Conservation (phyloP, 2,888 invertebrate genomes). For the Suillia variegata region DNA sequence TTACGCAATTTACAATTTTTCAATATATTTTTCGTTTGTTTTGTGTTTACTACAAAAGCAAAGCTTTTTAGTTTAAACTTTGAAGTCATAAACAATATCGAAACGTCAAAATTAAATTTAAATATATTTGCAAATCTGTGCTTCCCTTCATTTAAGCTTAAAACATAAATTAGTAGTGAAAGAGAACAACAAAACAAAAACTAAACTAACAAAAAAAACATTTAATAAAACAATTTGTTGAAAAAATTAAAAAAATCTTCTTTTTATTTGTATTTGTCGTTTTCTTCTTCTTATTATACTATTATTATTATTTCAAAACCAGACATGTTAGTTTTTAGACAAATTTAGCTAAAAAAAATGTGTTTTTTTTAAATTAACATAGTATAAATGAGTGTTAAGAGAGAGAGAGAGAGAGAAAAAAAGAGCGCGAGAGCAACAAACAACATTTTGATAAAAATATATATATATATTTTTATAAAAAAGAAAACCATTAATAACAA, state of each 20-base stretch:
- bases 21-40: background rate
- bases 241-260: constrained; percentile 14
- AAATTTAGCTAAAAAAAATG: too few species aligned
- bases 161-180: constrained; percentile 55
- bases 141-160: constrained; percentile 57
- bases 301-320: too few species aligned
- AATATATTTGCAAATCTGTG: constrained; percentile 48
- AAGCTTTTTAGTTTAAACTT: constrained; percentile 22
- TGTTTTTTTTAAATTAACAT: too few species aligned
- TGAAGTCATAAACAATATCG: background rate
- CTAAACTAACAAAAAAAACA: constrained; percentile 24
- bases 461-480: constrained; percentile 24
- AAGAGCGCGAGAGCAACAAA: constrained; percentile 10
- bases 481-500: too few species aligned
- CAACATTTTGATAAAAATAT: background rate
- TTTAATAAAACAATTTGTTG: constrained; percentile 23
- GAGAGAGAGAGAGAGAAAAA: constrained; percentile 46
- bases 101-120: background rate
- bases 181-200: constrained; percentile 32
- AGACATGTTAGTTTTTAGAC: constrained; percentile 11
- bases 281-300: too few species aligned
- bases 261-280: background rate
- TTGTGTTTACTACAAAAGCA: too few species aligned
- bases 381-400: too few species aligned
- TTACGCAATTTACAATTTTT: too few species aligned